These are phyloP conservation scores for Cranoglanis bouderius DNA, from an alignment of 2,113 vertebrate species.

Conservation along the genomic window DNA sequence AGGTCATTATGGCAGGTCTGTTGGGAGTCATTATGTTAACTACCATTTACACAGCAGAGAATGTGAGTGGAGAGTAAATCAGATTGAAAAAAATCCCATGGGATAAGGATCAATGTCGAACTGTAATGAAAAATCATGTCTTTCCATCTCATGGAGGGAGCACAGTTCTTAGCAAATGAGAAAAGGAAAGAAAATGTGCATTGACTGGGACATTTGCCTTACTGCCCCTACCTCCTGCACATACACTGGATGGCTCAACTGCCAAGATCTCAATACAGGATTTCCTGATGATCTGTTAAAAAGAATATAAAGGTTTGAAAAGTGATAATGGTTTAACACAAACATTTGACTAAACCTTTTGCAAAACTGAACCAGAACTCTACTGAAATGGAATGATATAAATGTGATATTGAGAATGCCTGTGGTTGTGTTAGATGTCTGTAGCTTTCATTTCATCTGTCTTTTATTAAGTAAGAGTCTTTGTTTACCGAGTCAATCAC, in stretches of 20 bases:
- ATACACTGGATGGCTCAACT: conserved; percentile 82
- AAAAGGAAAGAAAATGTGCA: neutral
- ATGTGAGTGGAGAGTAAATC: neutral
- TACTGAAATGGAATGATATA: neutral
- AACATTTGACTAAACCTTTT: neutral
- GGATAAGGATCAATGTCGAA: neutral
- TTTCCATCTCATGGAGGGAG: conserved; percentile 37
- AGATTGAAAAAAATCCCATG: neutral
- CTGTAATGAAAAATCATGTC: neutral
- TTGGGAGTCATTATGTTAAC: neutral
- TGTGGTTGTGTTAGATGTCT: neutral
- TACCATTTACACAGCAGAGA: neutral
- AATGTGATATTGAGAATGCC: neutral
- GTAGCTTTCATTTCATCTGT: conserved; percentile 6
- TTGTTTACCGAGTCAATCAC: conserved; percentile 83
- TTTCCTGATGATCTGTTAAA: conserved; percentile 81
- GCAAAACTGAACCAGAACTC: too few species aligned
- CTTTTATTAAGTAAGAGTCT: neutral
- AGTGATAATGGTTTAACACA: neutral
- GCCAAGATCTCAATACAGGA: conserved; percentile 87
- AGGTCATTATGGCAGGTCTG: neutral
- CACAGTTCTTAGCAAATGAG: conserved; percentile 32
- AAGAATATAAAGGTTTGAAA: neutral
- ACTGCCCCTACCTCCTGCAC: conserved; percentile 78
- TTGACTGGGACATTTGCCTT: conserved; percentile 24